A percentile compares a stretch with the other conserved stretches of the same genome.
Evolutionary conservation across 2,888 invertebrate genomes (phyloP).

Genomic region (Resseliella maxima): DNA sequence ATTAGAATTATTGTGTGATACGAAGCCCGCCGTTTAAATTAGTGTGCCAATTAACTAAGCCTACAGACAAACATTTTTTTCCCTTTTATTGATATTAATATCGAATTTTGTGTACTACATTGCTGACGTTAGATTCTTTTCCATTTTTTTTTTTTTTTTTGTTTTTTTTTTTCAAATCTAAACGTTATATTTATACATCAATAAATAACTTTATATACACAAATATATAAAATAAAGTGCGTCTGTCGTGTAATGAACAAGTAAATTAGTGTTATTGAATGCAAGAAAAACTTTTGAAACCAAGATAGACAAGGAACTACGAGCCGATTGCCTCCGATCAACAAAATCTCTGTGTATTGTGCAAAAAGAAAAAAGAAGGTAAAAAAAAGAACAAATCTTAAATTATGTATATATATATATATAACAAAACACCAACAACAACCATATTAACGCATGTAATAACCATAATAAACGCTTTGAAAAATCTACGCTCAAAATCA

Average conservation of each 20-base stretch:
- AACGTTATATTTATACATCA: too few relatives aligned
- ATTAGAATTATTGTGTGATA: background rate
- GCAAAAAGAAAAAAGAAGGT: too few relatives aligned
- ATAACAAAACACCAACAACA: background rate
- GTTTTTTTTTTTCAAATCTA: too few relatives aligned
- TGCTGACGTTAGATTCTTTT: too few relatives aligned
- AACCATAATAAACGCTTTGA: background rate
- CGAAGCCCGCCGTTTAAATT: background rate
- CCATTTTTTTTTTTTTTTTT: too few relatives aligned
- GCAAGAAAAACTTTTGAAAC: background rate
- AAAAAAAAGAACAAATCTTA: too few relatives aligned
- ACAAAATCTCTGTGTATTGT: background rate
- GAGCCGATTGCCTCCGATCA: background rate
- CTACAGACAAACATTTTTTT: too few relatives aligned
- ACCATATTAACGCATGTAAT: constrained; percentile 4
- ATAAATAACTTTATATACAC: too few relatives aligned
- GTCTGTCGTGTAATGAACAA: background rate
- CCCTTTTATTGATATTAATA: too few relatives aligned
- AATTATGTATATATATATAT: background rate
- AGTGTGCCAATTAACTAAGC: too few relatives aligned
- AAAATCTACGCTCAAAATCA: background rate
- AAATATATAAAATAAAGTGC: background rate
- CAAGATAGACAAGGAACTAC: background rate
- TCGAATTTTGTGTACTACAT: too few relatives aligned
- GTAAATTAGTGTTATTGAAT: constrained; percentile 33